These are phyloP conservation scores for Phylloscopus collybita DNA, from an alignment of 2,797 vertebrate species.

Conservation along the genomic window DNA sequence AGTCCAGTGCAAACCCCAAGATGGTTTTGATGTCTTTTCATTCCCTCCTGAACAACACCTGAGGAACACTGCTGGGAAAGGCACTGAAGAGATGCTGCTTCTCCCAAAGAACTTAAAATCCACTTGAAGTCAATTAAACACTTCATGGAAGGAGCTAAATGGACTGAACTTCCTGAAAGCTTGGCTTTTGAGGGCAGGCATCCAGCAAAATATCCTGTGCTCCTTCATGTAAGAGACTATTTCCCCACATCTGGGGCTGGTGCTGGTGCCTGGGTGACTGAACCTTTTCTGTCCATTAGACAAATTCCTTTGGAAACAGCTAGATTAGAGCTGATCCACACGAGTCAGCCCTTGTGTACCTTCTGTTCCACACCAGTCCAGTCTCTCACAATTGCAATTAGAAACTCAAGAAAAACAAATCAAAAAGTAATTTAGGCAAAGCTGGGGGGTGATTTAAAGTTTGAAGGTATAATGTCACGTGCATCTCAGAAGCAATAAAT, in stretches of 20 bases:
- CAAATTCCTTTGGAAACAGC: background rate
- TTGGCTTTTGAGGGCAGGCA: background rate
- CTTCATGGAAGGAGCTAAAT: background rate
- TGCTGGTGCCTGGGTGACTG: background rate
- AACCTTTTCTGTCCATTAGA: background rate
- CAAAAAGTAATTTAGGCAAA: background rate
- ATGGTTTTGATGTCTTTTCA: background rate
- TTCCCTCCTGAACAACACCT: background rate
- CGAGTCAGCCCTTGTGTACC: background rate
- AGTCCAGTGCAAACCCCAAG: background rate
- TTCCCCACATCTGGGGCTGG: background rate
- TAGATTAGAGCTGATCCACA: background rate
- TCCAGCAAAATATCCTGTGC: background rate
- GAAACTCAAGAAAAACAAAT: background rate
- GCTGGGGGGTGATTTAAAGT: slow-evolving; percentile 14
- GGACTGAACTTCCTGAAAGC: background rate
- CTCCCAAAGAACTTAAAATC: background rate
- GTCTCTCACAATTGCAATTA: background rate
- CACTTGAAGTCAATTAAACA: background rate
- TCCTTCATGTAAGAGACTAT: background rate
- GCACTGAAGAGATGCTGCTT: background rate
- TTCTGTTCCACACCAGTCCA: background rate
- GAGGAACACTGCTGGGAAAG: background rate
- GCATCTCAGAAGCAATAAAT: slow-evolving; percentile 74
- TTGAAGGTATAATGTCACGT: slow-evolving; percentile 55